A percentile compares a stretch with the other conserved stretches of the same genome.
Evolutionary conservation across 2,888 invertebrate genomes (phyloP).

Genomic region (Drosophila rubida): DNA sequence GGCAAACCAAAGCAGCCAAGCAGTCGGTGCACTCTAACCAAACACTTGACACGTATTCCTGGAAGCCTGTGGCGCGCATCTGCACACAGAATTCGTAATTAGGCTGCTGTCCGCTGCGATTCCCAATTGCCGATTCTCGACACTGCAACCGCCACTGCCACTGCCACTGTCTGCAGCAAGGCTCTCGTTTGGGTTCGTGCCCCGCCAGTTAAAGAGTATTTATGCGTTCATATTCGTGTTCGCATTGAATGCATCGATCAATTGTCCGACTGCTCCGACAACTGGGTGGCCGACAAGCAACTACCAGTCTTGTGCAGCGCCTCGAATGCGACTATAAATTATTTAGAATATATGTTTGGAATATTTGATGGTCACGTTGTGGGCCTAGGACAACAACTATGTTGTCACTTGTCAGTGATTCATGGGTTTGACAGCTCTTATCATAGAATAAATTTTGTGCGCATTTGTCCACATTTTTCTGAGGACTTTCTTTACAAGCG

Average conservation of each 20-base stretch:
- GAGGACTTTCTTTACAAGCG: not conserved
- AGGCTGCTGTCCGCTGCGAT: constrained; percentile 16
- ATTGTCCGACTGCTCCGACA: constrained; percentile 52
- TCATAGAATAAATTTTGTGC: not conserved
- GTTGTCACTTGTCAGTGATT: constrained; percentile 48
- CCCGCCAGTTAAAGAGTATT: constrained; percentile 49
- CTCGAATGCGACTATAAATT: constrained; percentile 73
- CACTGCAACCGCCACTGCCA: not conserved
- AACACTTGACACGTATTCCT: constrained; percentile 75
- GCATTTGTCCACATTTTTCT: not conserved
- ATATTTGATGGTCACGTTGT: constrained; percentile 54
- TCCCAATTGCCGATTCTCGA: not conserved
- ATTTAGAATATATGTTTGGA: constrained; percentile 58
- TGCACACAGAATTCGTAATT: constrained; percentile 73
- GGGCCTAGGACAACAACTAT: constrained; percentile 31
- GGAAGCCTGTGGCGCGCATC: constrained; percentile 46
- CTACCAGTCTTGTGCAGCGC: constrained; percentile 64
- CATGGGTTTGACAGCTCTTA: constrained; percentile 36
- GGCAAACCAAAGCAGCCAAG: constrained; percentile 9
- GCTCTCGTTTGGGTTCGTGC: constrained; percentile 29
- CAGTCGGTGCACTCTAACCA: constrained; percentile 23
- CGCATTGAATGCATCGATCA: constrained; percentile 63
- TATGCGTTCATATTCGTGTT: constrained; percentile 67
- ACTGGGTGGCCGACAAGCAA: constrained; percentile 61
- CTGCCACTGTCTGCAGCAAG: constrained; percentile 14